These are phyloP conservation scores for Amphilophus citrinellus DNA, from an alignment of 2,113 vertebrate genomes.

Conservation along the genomic window DNA sequence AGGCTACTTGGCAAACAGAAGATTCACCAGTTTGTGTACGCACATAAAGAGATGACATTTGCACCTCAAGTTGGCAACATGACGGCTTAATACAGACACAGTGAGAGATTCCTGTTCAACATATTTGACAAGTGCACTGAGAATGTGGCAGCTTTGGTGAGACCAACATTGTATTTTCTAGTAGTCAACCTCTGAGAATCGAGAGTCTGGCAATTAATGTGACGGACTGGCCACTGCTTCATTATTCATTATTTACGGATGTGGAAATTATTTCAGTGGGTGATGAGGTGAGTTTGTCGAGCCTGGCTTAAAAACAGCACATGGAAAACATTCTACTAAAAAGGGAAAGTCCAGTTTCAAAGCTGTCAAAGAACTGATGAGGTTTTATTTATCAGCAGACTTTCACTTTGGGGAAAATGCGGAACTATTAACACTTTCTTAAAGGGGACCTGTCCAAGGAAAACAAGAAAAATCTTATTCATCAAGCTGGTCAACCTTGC, in stretches of 20 bases:
- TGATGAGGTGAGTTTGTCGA: background rate
- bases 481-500: background rate
- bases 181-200: background rate
- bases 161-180: background rate
- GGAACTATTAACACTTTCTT: background rate
- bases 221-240: background rate
- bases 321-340: background rate
- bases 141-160: conserved; percentile 33
- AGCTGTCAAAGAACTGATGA: background rate
- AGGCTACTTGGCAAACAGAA: conserved; percentile 66
- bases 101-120: conserved; percentile 25
- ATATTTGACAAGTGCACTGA: conserved; percentile 19
- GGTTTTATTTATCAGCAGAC: too few relatives aligned
- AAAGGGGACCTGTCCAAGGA: background rate
- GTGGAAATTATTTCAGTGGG: background rate
- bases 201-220: background rate
- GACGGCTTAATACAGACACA: conserved; percentile 42
- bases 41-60: background rate
- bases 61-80: conserved; percentile 43
- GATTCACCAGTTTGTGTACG: background rate
- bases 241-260: background rate
- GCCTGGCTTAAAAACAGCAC: background rate
- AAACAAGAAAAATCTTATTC: background rate
- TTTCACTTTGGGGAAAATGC: too few relatives aligned
- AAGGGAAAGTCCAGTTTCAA: background rate